Percentiles rank a stretch among this genome's conserved stretches.
Conservation (phyloP, 2,797 vertebrate genomes). For the Muraenolepis orangiensis region DNA sequence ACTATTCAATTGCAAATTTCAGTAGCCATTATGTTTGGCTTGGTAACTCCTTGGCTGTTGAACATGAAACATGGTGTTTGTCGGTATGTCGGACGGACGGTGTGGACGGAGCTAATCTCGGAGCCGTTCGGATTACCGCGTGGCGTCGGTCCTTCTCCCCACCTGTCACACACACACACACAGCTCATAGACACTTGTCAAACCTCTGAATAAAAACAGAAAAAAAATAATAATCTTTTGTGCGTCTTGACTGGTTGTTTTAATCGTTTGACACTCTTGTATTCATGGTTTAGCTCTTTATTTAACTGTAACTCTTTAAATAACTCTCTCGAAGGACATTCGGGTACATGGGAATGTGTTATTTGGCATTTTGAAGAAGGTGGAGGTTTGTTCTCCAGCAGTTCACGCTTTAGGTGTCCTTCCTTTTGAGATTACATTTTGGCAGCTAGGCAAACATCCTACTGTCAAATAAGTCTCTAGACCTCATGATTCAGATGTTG, state of each 20-base stretch:
- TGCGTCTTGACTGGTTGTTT: conserved; percentile 11
- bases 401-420: too few relatives aligned
- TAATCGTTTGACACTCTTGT: not conserved
- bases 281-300: not conserved
- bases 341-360: not conserved
- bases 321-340: too few relatives aligned
- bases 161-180: conserved; percentile 79
- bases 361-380: not conserved
- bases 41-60: conserved; percentile 83
- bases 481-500: not conserved
- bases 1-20: conserved; percentile 72
- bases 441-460: not conserved
- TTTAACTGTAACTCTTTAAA: too few relatives aligned
- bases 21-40: conserved; percentile 84
- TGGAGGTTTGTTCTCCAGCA: not conserved
- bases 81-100: conserved; percentile 82
- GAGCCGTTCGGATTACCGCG: conserved; percentile 83
- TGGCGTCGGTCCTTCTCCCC: conserved; percentile 81
- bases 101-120: conserved; percentile 52
- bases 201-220: conserved; percentile 94
- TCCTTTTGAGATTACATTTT: not conserved
- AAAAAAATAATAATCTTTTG: conserved; percentile 65
- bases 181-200: conserved; percentile 93
- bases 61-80: conserved; percentile 83
- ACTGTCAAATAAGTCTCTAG: not conserved